Percentiles rank a stretch among this genome's conserved stretches.
Conservation (phyloP, 2,113 vertebrate genomes). For the Phyllopteryx taeniolatus region DNA sequence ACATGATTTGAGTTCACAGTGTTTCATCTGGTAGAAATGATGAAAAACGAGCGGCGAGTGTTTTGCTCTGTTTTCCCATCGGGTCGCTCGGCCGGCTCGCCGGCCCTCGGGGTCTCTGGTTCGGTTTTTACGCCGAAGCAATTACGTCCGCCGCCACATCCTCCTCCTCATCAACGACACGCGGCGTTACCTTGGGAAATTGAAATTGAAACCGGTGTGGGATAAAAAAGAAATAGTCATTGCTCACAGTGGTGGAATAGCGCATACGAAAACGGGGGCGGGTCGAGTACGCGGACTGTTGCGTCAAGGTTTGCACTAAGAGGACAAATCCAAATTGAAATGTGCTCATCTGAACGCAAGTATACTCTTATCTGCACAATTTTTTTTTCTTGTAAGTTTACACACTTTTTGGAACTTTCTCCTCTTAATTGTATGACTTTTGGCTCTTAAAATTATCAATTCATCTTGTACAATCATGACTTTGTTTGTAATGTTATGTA, state of each 20-base stretch:
- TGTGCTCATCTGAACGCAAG: background rate
- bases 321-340: background rate
- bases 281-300: background rate
- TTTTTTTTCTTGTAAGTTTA: background rate
- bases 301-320: background rate
- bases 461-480: too few relatives aligned
- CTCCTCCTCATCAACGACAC: conserved; percentile 41
- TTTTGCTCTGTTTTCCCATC: background rate
- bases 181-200: conserved; percentile 21
- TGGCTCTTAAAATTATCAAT: too few relatives aligned
- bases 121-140: conserved; percentile 30
- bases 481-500: too few relatives aligned
- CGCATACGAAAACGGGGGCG: background rate
- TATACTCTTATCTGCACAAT: background rate
- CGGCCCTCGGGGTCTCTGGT: conserved; percentile 12
- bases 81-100: background rate
- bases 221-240: conserved; percentile 8
- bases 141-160: conserved; percentile 28
- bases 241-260: conserved; percentile 5
- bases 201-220: conserved; percentile 19
- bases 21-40: background rate
- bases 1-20: too few relatives aligned
- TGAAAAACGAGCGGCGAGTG: background rate
- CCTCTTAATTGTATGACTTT: too few relatives aligned
- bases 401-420: too few relatives aligned